Conservation (phyloP, 2,888 invertebrate species). For the Drosophila villosipedis region DNA sequence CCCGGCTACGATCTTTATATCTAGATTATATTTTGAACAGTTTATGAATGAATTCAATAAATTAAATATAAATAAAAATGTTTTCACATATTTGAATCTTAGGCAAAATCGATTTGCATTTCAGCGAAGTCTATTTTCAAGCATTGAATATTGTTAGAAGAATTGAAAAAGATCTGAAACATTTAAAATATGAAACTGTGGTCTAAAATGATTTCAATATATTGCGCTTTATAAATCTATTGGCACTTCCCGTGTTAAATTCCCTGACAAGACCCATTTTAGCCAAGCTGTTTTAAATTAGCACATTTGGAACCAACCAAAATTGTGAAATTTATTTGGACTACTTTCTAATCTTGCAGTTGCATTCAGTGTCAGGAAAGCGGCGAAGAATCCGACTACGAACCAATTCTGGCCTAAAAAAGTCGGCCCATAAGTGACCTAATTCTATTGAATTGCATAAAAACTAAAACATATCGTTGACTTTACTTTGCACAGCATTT, state of each 20-base stretch:
- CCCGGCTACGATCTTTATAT: not conserved
- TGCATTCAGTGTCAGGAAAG: not conserved
- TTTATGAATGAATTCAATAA: not conserved
- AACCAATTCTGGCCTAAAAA: not conserved
- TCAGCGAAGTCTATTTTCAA: not conserved
- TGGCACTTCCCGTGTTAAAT: not conserved
- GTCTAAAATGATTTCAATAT: not conserved
- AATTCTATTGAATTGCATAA: not conserved
- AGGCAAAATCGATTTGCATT: not conserved
- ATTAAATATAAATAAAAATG: not conserved
- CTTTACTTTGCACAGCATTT: not conserved
- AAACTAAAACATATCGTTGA: not conserved
- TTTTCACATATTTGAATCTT: not conserved
- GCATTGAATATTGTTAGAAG: not conserved
- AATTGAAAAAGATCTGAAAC: not conserved
- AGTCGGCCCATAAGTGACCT: not conserved
- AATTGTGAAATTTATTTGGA: not conserved
- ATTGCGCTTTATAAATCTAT: not conserved
- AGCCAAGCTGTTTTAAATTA: not conserved
- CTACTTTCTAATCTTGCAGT: not conserved
- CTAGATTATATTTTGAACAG: not conserved
- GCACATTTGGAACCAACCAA: not conserved
- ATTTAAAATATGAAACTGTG: not conserved
- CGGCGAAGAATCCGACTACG: too few relatives aligned
- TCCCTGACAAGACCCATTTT: rapidly evolving